phyloP scores from a whole-genome alignment of 2,888 invertebrate species.

The Aporophyla lueneburgensis region DNA sequence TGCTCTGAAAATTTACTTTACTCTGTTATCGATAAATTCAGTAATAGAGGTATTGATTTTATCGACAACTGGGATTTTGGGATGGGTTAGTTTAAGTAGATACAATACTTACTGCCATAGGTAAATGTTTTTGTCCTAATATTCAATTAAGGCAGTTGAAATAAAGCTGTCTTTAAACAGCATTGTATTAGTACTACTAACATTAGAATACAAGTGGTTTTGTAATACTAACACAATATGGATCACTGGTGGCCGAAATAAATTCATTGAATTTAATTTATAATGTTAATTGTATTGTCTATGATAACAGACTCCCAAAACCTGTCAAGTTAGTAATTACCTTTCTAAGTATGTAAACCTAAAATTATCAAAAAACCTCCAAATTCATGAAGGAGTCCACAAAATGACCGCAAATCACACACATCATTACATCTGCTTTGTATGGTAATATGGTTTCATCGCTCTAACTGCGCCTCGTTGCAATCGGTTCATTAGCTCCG shows the following conservation, averaged over 20 bases:
- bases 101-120: background rate
- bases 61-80: background rate
- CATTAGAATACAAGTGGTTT: too few relatives aligned
- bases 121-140: background rate
- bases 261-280: too few relatives aligned
- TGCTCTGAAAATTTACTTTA: background rate
- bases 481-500: conserved; percentile 38
- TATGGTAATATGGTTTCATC: conserved; percentile 53
- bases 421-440: conserved; percentile 39
- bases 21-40: background rate
- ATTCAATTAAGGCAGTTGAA: background rate
- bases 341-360: background rate
- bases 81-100: background rate
- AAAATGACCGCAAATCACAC: conserved; percentile 54
- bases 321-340: background rate
- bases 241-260: too few relatives aligned
- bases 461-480: conserved; percentile 17
- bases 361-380: background rate
- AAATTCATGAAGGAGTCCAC: background rate
- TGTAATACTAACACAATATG: too few relatives aligned
- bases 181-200: too few relatives aligned
- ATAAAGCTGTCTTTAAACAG: background rate
- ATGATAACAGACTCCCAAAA: background rate
- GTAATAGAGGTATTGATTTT: background rate
- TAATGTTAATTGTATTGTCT: background rate